Conservation (phyloP, 2,888 invertebrate genomes). For the Agonopterix arenella region DNA sequence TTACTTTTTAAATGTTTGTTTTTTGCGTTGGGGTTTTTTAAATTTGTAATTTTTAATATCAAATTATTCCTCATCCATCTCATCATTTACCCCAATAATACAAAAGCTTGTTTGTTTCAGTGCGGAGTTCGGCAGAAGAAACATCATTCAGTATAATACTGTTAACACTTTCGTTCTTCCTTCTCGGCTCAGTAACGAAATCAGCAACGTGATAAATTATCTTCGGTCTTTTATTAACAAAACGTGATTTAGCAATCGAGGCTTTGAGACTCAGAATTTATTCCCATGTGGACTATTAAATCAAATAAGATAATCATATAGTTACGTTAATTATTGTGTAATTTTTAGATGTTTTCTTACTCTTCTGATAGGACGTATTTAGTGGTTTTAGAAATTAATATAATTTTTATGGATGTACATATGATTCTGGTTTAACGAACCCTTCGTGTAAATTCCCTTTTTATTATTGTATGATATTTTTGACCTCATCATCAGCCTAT, state of each 20-base stretch:
- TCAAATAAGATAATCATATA: conserved; percentile 3
- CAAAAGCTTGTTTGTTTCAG: conserved; percentile 55
- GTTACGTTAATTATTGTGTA: conserved; percentile 1
- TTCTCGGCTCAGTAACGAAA: conserved; percentile 49
- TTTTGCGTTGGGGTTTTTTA: too few species aligned
- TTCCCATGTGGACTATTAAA: conserved; percentile 17
- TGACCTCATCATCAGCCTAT: too few species aligned
- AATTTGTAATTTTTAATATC: too few species aligned
- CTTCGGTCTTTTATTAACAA: conserved; percentile 47
- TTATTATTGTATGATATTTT: too few species aligned
- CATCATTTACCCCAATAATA: conserved; percentile 1
- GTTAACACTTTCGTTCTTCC: conserved; percentile 59
- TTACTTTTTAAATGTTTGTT: too few species aligned
- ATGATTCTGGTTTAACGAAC: too few species aligned
- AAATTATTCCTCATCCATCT: background rate
- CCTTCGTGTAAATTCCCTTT: too few species aligned
- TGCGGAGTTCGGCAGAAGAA: conserved; percentile 55
- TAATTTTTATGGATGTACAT: too few species aligned
- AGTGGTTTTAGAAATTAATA: too few species aligned
- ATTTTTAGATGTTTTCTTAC: background rate
- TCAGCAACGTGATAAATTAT: conserved; percentile 71
- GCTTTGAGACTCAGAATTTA: conserved; percentile 12
- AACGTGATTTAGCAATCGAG: conserved; percentile 43
- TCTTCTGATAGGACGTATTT: too few species aligned
- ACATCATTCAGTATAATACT: conserved; percentile 52